Evolutionary conservation across 1,140 invertebrate genomes (phyloP).

Genomic region (Meloidogyne chitwoodi): DNA sequence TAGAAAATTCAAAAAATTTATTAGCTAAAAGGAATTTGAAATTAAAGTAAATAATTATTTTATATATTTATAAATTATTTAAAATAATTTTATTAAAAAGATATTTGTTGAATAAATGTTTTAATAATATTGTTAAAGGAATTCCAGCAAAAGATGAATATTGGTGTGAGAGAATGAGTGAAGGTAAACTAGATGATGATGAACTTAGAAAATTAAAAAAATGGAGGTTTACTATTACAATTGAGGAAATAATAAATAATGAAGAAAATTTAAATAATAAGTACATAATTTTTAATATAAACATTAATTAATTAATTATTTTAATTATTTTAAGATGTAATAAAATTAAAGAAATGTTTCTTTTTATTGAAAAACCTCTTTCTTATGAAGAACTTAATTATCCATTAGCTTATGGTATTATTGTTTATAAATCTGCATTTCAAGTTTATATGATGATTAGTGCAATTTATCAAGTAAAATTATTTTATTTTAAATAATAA

Average conservation of each 20-base stretch:
- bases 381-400: slow-evolving; percentile 29
- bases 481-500: too few relatives aligned
- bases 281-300: background rate
- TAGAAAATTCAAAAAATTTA: too few relatives aligned
- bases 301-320: background rate
- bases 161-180: background rate
- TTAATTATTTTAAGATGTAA: background rate
- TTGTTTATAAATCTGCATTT: slow-evolving; percentile 34
- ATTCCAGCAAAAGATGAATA: background rate
- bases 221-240: background rate
- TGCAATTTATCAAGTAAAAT: slow-evolving; percentile 34
- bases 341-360: background rate
- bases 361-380: background rate
- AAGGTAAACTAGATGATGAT: background rate
- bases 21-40: background rate
- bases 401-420: slow-evolving; percentile 37
- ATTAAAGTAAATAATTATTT: background rate
- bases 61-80: too few relatives aligned
- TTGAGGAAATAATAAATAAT: background rate
- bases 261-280: background rate
- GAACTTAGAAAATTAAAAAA: background rate
- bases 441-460: slow-evolving; percentile 38
- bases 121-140: background rate
- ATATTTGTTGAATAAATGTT: background rate
- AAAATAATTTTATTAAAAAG: background rate